These are phyloP conservation scores for Pseudomyrmex cubaensis DNA, from an alignment of 1,140 invertebrate genomes.

Conservation along the genomic window DNA sequence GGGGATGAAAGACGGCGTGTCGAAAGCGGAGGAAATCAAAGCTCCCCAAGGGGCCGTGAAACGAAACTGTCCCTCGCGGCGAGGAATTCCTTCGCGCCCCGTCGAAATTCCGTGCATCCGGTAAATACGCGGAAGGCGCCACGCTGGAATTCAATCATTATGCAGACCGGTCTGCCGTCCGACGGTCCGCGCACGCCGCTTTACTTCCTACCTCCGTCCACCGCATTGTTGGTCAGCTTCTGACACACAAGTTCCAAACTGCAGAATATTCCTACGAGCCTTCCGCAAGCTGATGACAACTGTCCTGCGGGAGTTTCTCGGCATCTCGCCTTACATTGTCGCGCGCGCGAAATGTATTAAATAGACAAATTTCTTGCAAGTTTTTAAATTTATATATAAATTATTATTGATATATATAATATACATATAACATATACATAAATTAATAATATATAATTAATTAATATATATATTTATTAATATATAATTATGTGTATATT, in stretches of 20 bases:
- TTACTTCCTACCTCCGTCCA: conserved; percentile 59
- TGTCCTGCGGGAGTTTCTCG: conserved; percentile 36
- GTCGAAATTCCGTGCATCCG: conserved; percentile 72
- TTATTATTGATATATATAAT: too few relatives aligned
- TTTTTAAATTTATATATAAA: not conserved
- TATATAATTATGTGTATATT: too few relatives aligned
- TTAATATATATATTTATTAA: too few relatives aligned
- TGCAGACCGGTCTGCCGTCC: conserved; percentile 61
- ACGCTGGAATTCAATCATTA: conserved; percentile 76
- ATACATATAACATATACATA: too few relatives aligned
- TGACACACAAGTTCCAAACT: conserved; percentile 70
- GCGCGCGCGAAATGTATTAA: not conserved
- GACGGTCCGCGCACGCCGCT: conserved; percentile 63
- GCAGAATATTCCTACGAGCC: conserved; percentile 68
- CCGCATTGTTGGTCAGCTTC: conserved; percentile 76
- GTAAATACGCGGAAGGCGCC: conserved; percentile 76
- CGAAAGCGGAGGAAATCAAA: conserved; percentile 55
- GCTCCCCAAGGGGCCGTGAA: conserved; percentile 36
- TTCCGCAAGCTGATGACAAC: conserved; percentile 44
- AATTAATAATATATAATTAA: too few relatives aligned
- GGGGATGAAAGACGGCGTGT: conserved; percentile 47
- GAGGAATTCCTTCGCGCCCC: conserved; percentile 69
- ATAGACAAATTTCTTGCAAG: not conserved
- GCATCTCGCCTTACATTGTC: conserved; percentile 39
- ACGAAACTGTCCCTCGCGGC: conserved; percentile 71